Conservation (phyloP, 2,113 vertebrate genomes). For the Stercorarius parasiticus region DNA sequence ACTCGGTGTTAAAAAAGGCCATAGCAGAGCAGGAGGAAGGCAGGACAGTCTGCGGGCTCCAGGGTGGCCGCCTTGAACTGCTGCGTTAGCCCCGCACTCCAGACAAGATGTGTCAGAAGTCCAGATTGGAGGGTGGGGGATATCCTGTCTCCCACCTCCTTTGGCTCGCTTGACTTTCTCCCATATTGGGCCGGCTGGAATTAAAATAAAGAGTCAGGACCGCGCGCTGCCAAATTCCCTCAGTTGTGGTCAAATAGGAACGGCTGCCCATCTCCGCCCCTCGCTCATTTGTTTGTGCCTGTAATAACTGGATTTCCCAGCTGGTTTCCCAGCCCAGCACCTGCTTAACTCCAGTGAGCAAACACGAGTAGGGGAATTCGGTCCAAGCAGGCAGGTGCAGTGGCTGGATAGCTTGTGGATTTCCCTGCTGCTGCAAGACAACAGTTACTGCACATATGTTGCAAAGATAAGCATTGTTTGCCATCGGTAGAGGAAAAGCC, state of each 20-base stretch:
- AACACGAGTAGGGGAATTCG: background rate
- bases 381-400: constrained; percentile 59
- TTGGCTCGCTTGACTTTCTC: background rate
- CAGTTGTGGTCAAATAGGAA: background rate
- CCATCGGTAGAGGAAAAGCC: background rate
- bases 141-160: constrained; percentile 24
- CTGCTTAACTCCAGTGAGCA: constrained; percentile 19
- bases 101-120: constrained; percentile 12
- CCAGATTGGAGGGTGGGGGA: constrained; percentile 37
- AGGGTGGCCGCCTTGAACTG: background rate
- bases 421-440: constrained; percentile 32
- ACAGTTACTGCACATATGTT: constrained; percentile 14
- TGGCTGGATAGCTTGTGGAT: constrained; percentile 50
- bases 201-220: background rate
- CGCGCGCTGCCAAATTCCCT: background rate
- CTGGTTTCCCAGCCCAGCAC: constrained; percentile 31
- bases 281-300: background rate
- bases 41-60: background rate
- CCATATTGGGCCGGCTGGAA: background rate
- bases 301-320: constrained; percentile 36
- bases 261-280: background rate
- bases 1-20: background rate
- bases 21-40: background rate
- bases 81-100: background rate
- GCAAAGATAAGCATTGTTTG: constrained; percentile 4